A percentile compares a stretch with the other conserved stretches of the same genome.
These are phyloP conservation scores for Barnardius zonarius DNA, from an alignment of 2,113 vertebrate species.

Conservation along the genomic window DNA sequence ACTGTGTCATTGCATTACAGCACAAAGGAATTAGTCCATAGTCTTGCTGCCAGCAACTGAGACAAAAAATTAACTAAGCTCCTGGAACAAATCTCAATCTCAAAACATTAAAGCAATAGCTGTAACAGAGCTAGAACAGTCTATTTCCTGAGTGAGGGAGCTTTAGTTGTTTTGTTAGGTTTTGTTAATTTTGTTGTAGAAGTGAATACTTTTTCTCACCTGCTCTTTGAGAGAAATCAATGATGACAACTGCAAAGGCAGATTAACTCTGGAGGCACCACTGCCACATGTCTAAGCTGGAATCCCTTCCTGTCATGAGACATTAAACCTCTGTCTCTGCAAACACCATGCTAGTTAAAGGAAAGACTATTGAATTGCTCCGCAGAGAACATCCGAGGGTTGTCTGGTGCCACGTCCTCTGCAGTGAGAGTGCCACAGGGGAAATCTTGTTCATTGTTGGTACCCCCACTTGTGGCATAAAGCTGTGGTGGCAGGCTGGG, in stretches of 20 bases:
- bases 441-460: accelerated
- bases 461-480: accelerated
- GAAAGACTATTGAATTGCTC: neutral
- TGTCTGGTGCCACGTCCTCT: accelerated
- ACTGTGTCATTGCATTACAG: too few species aligned
- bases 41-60: neutral
- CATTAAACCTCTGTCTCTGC: accelerated
- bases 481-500: neutral
- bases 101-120: neutral
- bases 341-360: neutral
- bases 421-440: accelerated
- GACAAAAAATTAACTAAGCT: neutral
- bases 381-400: accelerated
- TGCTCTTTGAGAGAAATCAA: neutral
- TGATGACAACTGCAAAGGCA: accelerated
- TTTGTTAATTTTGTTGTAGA: neutral
- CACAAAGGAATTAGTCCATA: too few species aligned
- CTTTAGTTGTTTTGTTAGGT: neutral
- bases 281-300: accelerated
- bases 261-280: accelerated
- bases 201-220: neutral
- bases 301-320: accelerated
- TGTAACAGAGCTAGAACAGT: accelerated
- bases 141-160: accelerated
- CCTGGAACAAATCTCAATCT: neutral